These are phyloP conservation scores for Gavia stellata DNA, from an alignment of 2,113 vertebrate genomes.

Conservation along the genomic window DNA sequence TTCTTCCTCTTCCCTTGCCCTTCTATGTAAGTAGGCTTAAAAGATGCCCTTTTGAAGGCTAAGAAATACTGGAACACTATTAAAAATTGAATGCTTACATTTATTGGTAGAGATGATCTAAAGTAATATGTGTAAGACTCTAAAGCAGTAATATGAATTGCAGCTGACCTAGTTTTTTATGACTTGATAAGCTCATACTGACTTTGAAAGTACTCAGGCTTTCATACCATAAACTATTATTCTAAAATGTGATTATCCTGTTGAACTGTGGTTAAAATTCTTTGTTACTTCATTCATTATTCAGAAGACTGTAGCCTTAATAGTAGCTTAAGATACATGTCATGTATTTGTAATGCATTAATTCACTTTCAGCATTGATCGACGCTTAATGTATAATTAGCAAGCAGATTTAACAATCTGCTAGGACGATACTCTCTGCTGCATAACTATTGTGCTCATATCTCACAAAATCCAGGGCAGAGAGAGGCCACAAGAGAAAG, in stretches of 20 bases:
- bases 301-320: constrained; percentile 1
- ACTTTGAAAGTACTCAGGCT: neutral
- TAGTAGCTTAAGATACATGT: neutral
- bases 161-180: neutral
- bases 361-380: neutral
- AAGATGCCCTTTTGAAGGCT: neutral
- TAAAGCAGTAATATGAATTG: neutral
- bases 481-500: neutral
- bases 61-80: neutral
- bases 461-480: neutral
- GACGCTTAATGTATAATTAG: neutral
- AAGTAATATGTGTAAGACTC: neutral
- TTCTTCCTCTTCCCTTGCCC: neutral
- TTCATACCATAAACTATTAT: neutral
- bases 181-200: neutral
- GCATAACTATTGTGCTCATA: neutral
- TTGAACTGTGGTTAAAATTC: constrained; percentile 8
- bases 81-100: neutral
- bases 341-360: neutral
- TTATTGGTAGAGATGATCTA: neutral
- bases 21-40: neutral
- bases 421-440: neutral
- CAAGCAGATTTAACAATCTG: neutral
- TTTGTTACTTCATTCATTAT: constrained; percentile 22
- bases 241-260: constrained; percentile 9